phyloP scores from a whole-genome alignment of 2,797 vertebrate species.

The Catostomus latipinnis region DNA sequence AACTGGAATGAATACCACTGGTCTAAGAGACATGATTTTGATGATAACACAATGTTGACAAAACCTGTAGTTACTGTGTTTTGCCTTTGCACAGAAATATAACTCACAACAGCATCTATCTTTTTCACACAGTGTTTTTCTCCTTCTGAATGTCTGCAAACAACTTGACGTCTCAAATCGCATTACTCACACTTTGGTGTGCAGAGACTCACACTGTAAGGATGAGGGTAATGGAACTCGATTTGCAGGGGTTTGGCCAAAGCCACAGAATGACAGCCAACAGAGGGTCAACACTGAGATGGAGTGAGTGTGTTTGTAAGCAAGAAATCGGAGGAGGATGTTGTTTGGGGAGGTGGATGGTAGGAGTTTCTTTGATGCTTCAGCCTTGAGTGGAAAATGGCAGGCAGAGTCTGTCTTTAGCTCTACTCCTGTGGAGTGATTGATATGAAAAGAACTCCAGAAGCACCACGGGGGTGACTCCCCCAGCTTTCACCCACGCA shows the following conservation, averaged over 20 bases:
- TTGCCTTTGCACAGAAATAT: too few relatives aligned
- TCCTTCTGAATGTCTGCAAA: conserved; percentile 33
- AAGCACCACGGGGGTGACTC: conserved; percentile 42
- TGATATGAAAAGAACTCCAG: conserved; percentile 67
- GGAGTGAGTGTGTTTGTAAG: conserved; percentile 21
- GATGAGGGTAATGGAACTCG: conserved; percentile 37
- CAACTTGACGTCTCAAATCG: conserved; percentile 48
- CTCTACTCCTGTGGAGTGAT: conserved; percentile 68
- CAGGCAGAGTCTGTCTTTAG: conserved; percentile 29
- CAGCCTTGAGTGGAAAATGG: conserved; percentile 31
- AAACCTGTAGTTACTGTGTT: too few relatives aligned
- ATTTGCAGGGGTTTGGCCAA: conserved; percentile 44
- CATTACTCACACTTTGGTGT: conserved; percentile 58
- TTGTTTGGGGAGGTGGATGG: conserved; percentile 7
- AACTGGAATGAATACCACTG: too few relatives aligned
- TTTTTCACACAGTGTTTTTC: conserved; percentile 8
- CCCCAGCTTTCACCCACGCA: conserved; percentile 32
- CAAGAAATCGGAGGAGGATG: conserved; percentile 22
- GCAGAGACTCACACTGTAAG: conserved; percentile 56
- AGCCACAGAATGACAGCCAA: conserved; percentile 40
- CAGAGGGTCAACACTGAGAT: conserved; percentile 35
- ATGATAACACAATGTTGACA: too few relatives aligned
- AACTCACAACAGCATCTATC: conserved; percentile 14
- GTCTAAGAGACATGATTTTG: too few relatives aligned
- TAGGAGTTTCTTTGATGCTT: conserved; percentile 30